These are phyloP conservation scores for Platyura marginata DNA, from an alignment of 1,140 invertebrate genomes.

Conservation along the genomic window DNA sequence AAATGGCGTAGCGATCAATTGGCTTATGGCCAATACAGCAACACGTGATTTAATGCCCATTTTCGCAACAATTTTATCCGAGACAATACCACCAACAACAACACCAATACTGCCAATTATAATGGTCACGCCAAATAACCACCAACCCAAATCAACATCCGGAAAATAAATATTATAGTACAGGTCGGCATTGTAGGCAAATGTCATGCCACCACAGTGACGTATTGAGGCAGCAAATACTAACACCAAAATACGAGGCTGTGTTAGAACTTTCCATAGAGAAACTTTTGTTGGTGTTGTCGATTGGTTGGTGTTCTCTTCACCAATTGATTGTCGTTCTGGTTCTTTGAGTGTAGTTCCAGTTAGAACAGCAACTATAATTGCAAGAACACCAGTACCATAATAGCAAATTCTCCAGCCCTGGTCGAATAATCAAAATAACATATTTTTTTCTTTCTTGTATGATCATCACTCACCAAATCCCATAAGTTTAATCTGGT, in stretches of 20 bases:
- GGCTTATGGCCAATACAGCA: slow-evolving; percentile 62
- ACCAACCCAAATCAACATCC: slow-evolving; percentile 70
- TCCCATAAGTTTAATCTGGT: slow-evolving; percentile 57
- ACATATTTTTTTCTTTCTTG: not conserved
- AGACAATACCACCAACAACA: slow-evolving; percentile 69
- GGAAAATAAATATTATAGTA: slow-evolving; percentile 77
- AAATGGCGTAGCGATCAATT: slow-evolving; percentile 71
- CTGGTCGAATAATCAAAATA: slow-evolving; percentile 23
- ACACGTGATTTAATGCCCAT: slow-evolving; percentile 73
- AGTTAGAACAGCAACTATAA: slow-evolving; percentile 54
- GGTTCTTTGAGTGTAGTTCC: slow-evolving; percentile 64
- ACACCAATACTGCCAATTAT: slow-evolving; percentile 57
- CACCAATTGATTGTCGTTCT: slow-evolving; percentile 46
- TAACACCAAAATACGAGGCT: slow-evolving; percentile 60
- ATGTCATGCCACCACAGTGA: slow-evolving; percentile 77
- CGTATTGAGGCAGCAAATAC: slow-evolving; percentile 75
- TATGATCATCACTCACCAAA: slow-evolving; percentile 41
- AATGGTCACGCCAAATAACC: slow-evolving; percentile 72
- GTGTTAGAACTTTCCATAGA: slow-evolving; percentile 52
- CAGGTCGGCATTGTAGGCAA: slow-evolving; percentile 76
- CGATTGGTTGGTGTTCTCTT: slow-evolving; percentile 29
- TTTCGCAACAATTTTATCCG: slow-evolving; percentile 74
- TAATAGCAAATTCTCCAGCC: slow-evolving; percentile 82
- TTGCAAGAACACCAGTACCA: slow-evolving; percentile 58
- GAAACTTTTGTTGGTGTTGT: slow-evolving; percentile 29